phyloP scores from a whole-genome alignment of 2,797 vertebrate genomes.

The Enteromius afrohamiltoni region DNA sequence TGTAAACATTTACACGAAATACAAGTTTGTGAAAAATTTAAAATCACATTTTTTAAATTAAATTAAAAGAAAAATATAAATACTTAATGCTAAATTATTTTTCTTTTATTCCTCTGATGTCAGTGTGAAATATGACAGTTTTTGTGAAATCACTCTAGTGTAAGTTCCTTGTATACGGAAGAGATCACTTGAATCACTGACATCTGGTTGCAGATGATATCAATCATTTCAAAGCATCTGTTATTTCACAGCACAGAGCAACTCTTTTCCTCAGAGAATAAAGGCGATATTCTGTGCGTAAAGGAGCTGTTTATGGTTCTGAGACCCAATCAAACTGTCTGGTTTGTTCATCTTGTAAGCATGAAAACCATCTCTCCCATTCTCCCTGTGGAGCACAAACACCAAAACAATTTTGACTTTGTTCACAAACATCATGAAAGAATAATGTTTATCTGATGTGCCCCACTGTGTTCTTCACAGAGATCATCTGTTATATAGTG shows the following conservation, averaged over 20 bases:
- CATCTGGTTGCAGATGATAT: conserved; percentile 36
- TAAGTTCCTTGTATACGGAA: conserved; percentile 9
- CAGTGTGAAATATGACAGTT: neutral
- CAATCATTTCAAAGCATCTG: conserved; percentile 43
- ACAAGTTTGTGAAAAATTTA: too few species aligned
- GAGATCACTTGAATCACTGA: conserved; percentile 35
- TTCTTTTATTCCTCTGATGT: neutral
- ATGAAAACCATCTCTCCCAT: conserved; percentile 15
- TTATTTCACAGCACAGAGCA: conserved; percentile 17
- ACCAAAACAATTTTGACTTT: conserved; percentile 56
- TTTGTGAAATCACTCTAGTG: conserved; percentile 13
- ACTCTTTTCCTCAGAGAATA: conserved; percentile 39
- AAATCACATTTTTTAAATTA: neutral
- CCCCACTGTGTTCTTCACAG: conserved; percentile 21
- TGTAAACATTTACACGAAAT: too few species aligned
- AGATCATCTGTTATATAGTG: neutral
- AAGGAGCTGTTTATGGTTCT: conserved; percentile 48
- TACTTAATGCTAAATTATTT: neutral
- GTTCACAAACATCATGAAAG: conserved; percentile 47
- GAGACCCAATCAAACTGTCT: conserved; percentile 30
- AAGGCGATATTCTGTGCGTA: conserved; percentile 27
- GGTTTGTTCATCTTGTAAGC: conserved; percentile 47
- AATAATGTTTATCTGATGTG: conserved; percentile 43
- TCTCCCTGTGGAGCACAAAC: conserved; percentile 45
- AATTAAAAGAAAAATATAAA: neutral